Base-by-base conservation (phyloP, 2,113 vertebrate species). In the Podarcis muralis region DNA sequence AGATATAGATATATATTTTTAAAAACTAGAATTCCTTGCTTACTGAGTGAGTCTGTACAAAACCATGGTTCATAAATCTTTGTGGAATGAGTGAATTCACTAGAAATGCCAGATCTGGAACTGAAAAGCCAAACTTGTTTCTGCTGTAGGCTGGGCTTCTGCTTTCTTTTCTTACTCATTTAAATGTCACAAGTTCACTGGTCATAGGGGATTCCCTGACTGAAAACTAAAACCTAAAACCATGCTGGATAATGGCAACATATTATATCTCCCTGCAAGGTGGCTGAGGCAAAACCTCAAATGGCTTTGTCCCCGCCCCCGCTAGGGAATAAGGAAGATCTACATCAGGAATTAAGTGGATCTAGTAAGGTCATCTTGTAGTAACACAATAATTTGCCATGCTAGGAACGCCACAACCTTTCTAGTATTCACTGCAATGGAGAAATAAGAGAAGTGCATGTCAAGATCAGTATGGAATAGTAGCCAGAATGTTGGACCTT, bases 191-290 rank as follows among this genome's bases (percentile, higher is more conserved):
- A 66, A 74, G 72, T 86, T 86, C 91, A 87, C 78, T 88, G 48
- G 88, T 91, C 90, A 92, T 92, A 65, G 84, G 95, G 93, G 94
- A 94, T 92, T 92, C 81, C 57, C 84, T 95, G 92, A 5, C 59
- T 91, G 84, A 95, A 94, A 95, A 94, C 75, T 93, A 95, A 96
- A 95, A 72, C 94, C 93, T 92, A 93, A 53, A 91, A 95, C 59
- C 30, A 83, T 94, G 90, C 91, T 91, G 87, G 76, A 75, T 85
- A 59, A 48, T 83, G 72, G 85, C 15, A 62, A 84, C 30, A 0
- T 48, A 89, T 77, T 9, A 37, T 90, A 81, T 62, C 80, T 72
- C 90, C 92, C 76, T 48, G 43, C 43, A 43, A 43, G 43, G 43
- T 43, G 43, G 7, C 43, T 48, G 43, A 48, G 43, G 43, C 9